Base-by-base conservation (phyloP, 2,888 invertebrate species). In the Apamea monoglypha region DNA sequence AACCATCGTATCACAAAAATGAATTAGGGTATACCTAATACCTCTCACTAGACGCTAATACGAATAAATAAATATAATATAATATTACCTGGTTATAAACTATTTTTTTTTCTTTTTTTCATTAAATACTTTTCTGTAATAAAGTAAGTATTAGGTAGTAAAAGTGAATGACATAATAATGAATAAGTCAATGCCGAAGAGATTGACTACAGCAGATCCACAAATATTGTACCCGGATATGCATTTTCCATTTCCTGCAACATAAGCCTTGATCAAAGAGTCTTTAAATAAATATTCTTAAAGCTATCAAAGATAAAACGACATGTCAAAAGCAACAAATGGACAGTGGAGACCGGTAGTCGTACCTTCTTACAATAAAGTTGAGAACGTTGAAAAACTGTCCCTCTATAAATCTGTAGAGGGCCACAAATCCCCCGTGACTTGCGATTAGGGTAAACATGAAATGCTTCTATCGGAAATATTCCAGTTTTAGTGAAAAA, bases 291-390 rank as follows among this genome's bases (percentile, higher is more conserved):
- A 90, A 91, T 90, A 90, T 89, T 87, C 81, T 87, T 80, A 87
- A 88, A 91, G 84, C 85, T 83, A 86, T 87, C 88, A 85, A 88
- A 91, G 91, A 91, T 91, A 91, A 94, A 94, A 93, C 81, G 90
- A 89, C 87, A 94, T 92, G 95, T 95, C 95, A 94, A 92, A 89
- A 92, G 88, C 95, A 95, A 90, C 85, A 94, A 95, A 94, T 93
- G 91, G 92, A 91, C 91, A 91, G 83, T 81, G 81, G 83, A 84
- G 87, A 91, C 90, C 87, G 90, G 83, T 86, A 82, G 91, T 92
- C 90, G 91, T 93, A 92, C 90, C 88, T 88, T 85, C 86, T 88
- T 82, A 83, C 76, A 89, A 90, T 90, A 92, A 91, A 92, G 91
- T 92, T 88, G 92, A 92, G 88, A 91, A 92, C 89, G 76, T 87